Base-by-base conservation (phyloP, 2,797 vertebrate species). In the Acrossocheilus wenchowensis region DNA sequence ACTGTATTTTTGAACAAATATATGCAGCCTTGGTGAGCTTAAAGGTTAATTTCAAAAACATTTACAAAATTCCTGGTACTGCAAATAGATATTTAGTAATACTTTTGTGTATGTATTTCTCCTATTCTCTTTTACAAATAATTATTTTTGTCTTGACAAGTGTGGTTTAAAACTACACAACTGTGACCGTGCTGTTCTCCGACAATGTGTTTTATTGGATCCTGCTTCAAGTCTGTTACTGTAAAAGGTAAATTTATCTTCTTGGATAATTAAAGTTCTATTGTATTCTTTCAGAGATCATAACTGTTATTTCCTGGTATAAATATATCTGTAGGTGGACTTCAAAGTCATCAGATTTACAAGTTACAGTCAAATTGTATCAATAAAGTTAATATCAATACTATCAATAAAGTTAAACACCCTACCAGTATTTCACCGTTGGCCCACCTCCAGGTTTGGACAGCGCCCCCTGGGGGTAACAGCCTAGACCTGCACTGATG, bases 401-500 rank as follows among this genome's bases (percentile, higher is more conserved):
- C 10, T 17, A 26, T 34, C 1, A 23, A 21, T 26, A n/a, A 48
- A 66, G 19, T 52, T 5, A 64, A 69, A 36, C 36, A 62, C 14
- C n/a, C 81, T 89, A 96, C 96, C 95, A 95, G 92, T 95, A 97
- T 83, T 93, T 90, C 73, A 96, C 92, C 5, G 96, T 97, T 87
- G 97, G 97, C 48, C 97, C 97, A 57, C 95, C 96, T 86, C 97
- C 97, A 5, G 97, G 94, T 89, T 97, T 96, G 83, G 96, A 94
- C 85, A 95, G 92, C 0, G 97, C 94, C 2, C 94, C 94, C 90
- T 96, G 93, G 10, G 97, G 97, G 87, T 98, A 98, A 88, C 97
- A 97, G 91, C 97, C 97, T 6, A 98, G 95, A 73, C 96, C 97
- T 0, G 97, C 97, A 0, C 96, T 96, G 85, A 98, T 97, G 87